phyloP scores from a whole-genome alignment of 2,797 vertebrate genomes.

The Todus mexicanus region DNA sequence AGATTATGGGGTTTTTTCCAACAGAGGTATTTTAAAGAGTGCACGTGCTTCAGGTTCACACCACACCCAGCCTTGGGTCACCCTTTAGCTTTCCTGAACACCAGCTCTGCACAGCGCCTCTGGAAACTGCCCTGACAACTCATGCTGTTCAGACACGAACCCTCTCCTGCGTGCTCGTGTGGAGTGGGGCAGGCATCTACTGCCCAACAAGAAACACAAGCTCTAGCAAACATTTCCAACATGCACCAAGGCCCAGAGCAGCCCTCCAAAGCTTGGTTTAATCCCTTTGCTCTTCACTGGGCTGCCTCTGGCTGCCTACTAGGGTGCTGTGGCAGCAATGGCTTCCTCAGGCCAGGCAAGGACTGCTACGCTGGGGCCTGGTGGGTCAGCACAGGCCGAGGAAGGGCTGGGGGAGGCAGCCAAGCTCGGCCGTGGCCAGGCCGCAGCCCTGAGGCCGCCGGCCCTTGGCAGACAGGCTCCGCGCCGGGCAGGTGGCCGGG shows the following conservation, averaged over 20 bases:
- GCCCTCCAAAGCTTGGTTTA: not conserved
- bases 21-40: not conserved
- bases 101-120: not conserved
- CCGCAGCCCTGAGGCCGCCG: not conserved
- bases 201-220: not conserved
- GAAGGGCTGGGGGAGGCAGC: accelerated
- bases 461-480: not conserved
- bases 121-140: not conserved
- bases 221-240: not conserved
- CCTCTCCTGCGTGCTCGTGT: accelerated
- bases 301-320: not conserved
- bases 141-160: not conserved
- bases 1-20: not conserved
- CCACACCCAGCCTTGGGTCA: not conserved
- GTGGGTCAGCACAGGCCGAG: no score
- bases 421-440: no score
- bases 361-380: not conserved
- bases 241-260: accelerated
- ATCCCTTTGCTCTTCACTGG: no score
- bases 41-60: accelerated
- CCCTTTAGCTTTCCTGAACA: not conserved
- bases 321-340: accelerated
- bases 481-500: not conserved
- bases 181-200: not conserved
- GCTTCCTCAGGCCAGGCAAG: not conserved